Base-by-base conservation (phyloP, 2,113 vertebrate genomes). In the Nibea coibor region DNA sequence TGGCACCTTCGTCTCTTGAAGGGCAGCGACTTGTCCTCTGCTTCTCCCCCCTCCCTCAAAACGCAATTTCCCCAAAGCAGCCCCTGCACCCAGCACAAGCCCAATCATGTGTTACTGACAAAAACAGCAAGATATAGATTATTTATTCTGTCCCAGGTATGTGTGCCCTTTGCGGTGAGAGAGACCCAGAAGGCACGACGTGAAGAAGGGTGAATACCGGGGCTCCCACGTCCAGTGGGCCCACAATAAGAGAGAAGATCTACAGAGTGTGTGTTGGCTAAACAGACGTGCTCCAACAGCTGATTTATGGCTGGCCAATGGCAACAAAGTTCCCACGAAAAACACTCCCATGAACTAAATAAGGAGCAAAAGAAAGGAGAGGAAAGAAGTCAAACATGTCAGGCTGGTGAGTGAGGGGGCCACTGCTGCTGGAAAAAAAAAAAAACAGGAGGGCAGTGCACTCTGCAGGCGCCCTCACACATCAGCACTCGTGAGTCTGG, bases 281-380 rank as follows among this genome's bases (percentile, higher is more conserved):
- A 96, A 76, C 95, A 94, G 89, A 94, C 95, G 75, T 91, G 95
- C 73, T 71, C 57, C 67, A 96, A 94, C 96, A 96, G 96, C 96
- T 97, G 96, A 97, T 96, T 94, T 95, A 90, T 92, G 93, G 88
- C 90, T 92, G 94, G 92, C 97, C 97, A 97, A 97, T 98, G 95
- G 96, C 94, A 94, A 90, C 81, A 78, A 78, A 92, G 92, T 95
- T 95, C 90, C 93, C 95, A 94, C 89, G 94, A 93, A 95, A 94
- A 95, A 90, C 95, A 95, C 95, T 96, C 94, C 94, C 95, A 88
- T 83, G 43, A 90, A 79, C 83, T 71, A 70, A 70, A 84, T 43
- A 72, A 75, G 54, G 42, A 26, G 17, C 54, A 26, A 68, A 81
- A 77, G 77, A 74, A 79, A 88, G 35, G 80, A 77, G 57, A 81